Conservation (phyloP, 2,797 vertebrate genomes). For the Sandelia bainsii region DNA sequence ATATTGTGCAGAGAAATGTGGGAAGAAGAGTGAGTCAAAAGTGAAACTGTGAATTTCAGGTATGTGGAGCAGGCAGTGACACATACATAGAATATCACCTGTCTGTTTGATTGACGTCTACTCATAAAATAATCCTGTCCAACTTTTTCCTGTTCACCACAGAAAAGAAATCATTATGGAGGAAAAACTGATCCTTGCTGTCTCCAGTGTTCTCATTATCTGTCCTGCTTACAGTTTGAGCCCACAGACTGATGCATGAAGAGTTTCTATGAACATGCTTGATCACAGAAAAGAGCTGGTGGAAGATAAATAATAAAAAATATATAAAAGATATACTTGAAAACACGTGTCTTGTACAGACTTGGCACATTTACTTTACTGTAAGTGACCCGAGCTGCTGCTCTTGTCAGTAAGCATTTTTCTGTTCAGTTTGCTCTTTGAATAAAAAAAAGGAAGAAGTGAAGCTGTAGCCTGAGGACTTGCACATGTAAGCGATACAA, state of each 20-base stretch:
- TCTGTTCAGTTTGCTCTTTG: not conserved
- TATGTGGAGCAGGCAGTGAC: constrained; percentile 4
- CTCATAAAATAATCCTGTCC: constrained; percentile 15
- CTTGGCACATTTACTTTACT: not conserved
- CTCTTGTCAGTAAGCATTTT: not conserved
- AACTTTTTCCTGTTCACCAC: not conserved
- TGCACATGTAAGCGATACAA: not conserved
- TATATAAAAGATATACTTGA: not conserved
- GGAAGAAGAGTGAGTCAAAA: not conserved
- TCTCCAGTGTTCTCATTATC: constrained; percentile 24
- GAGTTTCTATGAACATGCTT: not conserved
- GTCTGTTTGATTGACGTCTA: constrained; percentile 22
- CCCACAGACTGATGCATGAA: not conserved
- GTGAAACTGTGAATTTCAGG: not conserved
- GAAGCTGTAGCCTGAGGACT: not conserved
- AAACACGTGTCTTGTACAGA: not conserved
- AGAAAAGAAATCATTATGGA: not conserved
- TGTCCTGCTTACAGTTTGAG: not conserved
- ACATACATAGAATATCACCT: not conserved
- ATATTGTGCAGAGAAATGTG: no score
- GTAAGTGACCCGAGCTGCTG: constrained; percentile 4
- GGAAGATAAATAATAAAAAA: no score
- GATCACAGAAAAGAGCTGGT: no score
- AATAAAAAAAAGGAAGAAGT: not conserved
- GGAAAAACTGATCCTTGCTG: constrained; percentile 16